Evolutionary conservation across 2,888 invertebrate species (phyloP).

Genomic region (Rhogogaster chlorosoma): DNA sequence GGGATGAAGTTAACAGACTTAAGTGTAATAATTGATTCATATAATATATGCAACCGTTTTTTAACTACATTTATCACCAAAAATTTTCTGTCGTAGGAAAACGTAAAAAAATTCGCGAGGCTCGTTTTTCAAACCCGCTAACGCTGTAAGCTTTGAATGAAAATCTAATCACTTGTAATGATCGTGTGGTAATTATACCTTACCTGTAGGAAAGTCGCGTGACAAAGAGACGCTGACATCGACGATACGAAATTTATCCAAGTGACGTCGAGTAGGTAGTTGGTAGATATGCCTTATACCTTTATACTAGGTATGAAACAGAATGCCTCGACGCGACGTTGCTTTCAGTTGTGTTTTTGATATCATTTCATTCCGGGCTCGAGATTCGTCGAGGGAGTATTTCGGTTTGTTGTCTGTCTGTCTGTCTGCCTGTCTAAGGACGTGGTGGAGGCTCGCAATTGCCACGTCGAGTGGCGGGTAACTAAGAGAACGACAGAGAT

Average conservation of each 20-base stretch:
- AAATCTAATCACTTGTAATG: not conserved
- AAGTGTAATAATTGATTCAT: constrained; percentile 9
- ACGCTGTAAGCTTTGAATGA: not conserved
- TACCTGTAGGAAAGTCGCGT: not conserved
- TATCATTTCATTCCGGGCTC: constrained; percentile 43
- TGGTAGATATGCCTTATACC: constrained; percentile 60
- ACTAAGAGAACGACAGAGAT: constrained; percentile 70
- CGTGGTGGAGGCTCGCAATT: constrained; percentile 50
- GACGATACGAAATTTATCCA: constrained; percentile 54
- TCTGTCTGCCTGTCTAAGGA: constrained; percentile 54
- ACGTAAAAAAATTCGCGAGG: not conserved
- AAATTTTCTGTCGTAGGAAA: not conserved
- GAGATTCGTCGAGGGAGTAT: constrained; percentile 49
- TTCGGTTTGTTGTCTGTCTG: constrained; percentile 54
- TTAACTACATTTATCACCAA: too few species aligned
- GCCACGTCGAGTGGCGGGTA: constrained; percentile 61
- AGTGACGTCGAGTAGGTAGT: constrained; percentile 53
- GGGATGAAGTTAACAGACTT: not conserved
- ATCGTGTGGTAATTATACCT: not conserved
- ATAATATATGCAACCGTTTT: too few species aligned
- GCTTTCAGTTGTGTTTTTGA: constrained; percentile 51
- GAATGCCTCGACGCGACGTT: constrained; percentile 16
- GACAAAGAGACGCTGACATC: constrained; percentile 12
- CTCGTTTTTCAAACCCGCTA: not conserved
- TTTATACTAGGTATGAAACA: not conserved